These are phyloP conservation scores for Artibeus jamaicensis DNA, from an alignment of 2,797 vertebrate species.

Conservation along the genomic window DNA sequence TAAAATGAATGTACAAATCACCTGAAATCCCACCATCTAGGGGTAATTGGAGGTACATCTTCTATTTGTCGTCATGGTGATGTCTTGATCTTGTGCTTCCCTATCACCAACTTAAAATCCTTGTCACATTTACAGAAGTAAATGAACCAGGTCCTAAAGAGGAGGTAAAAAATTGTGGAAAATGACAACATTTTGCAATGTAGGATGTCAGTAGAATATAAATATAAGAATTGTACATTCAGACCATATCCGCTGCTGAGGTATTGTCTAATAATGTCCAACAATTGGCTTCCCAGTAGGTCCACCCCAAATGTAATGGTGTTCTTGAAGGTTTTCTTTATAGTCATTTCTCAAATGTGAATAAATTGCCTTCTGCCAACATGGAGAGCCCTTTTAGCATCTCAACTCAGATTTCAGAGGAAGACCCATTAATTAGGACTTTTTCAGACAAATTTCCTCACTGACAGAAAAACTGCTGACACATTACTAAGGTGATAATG, in stretches of 20 bases:
- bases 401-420: slow-evolving; percentile 54
- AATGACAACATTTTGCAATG: neutral
- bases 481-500: neutral
- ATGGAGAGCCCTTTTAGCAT: slow-evolving; percentile 53
- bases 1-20: neutral
- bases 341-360: slow-evolving; percentile 62
- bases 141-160: neutral
- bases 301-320: slow-evolving; percentile 33
- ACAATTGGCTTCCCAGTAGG: slow-evolving; percentile 32
- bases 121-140: neutral
- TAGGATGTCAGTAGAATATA: neutral
- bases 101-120: neutral
- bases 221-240: slow-evolving; percentile 54
- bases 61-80: neutral
- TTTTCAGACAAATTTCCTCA: slow-evolving; percentile 45
- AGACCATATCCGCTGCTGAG: neutral
- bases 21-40: neutral
- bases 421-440: slow-evolving; percentile 60
- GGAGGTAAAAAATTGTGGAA: neutral
- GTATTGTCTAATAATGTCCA: slow-evolving; percentile 29
- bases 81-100: neutral
- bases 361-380: slow-evolving; percentile 50
- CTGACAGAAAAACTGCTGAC: slow-evolving; percentile 39
- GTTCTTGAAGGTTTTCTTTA: slow-evolving; percentile 57
- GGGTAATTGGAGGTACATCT: neutral